These are phyloP conservation scores for Napeogenes inachia DNA, from an alignment of 2,888 invertebrate species.

Conservation along the genomic window DNA sequence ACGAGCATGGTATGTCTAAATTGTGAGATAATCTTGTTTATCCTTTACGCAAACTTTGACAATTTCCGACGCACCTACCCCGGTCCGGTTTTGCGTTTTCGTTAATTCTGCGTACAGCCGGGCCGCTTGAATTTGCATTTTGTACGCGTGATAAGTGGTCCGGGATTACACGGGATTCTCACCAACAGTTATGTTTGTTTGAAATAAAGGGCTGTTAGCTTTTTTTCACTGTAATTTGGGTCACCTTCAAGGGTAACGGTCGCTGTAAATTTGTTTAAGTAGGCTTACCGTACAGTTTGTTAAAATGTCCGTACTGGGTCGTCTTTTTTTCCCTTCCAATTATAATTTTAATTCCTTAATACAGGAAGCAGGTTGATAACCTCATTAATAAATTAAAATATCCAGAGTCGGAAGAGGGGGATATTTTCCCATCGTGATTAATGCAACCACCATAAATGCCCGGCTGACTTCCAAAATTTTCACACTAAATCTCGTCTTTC, in stretches of 20 bases:
- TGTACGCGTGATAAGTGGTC: constrained; percentile 76
- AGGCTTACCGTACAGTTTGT: constrained; percentile 64
- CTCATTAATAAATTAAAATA: constrained; percentile 16
- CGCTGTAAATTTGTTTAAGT: constrained; percentile 74
- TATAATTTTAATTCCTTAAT: not conserved
- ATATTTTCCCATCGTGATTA: constrained; percentile 71
- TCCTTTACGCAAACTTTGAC: constrained; percentile 67
- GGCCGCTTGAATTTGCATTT: constrained; percentile 72
- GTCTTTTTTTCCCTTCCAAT: constrained; percentile 27
- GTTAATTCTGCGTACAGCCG: constrained; percentile 69
- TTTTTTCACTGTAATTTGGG: constrained; percentile 77
- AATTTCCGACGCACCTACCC: constrained; percentile 58
- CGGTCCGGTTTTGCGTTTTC: constrained; percentile 46
- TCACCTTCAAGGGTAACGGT: constrained; percentile 72
- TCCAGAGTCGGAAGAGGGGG: constrained; percentile 47
- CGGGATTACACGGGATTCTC: constrained; percentile 74
- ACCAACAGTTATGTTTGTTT: constrained; percentile 73
- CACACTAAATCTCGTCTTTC: constrained; percentile 68
- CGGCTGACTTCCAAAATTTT: constrained; percentile 77
- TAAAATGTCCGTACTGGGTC: constrained; percentile 41
- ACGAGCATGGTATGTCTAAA: constrained; percentile 7
- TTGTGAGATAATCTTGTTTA: constrained; percentile 55
- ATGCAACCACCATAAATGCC: constrained; percentile 64
- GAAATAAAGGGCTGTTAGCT: constrained; percentile 76
- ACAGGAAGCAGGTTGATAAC: not conserved